Base-by-base conservation (phyloP, 2,113 vertebrate species). In the Hippocampus mohnikei region DNA sequence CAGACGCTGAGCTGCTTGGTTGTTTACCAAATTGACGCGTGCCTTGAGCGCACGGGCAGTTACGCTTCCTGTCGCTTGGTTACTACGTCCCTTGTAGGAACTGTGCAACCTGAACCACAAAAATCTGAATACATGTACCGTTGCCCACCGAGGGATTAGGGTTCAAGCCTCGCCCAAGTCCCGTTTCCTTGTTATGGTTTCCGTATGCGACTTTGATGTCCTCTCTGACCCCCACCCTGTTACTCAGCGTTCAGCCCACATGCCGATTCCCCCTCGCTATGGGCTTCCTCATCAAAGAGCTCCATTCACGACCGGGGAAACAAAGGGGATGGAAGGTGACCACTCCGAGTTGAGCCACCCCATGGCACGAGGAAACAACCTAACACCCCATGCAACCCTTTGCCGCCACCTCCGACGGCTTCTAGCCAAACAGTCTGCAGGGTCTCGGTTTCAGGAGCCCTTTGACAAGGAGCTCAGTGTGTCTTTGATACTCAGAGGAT, bases 271-370 rank as follows among this genome's bases (percentile, higher is more conserved):
- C 63, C 70, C 25, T 78, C 50, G 70, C 77, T 71, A 81, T 79
- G 74, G 83, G 87, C 81, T 81, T 67, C 82, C 65, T 69, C 68
- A 91, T 91, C 89, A 93, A 92, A 92, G 84, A 69, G 75, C 77
- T 69, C 77, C 80, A 89, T 93, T 93, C 86, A 91, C 75, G 77
- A 70, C 75, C 33, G 61, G 25, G 65, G 74, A 76, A 85, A 93
- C 91, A 93, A 92, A 89, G 87, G 85, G 79, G 86, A 91, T 67
- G 72, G 87, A 90, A 25, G 85, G 90, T 89, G 90, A 89, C 89
- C 77, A 88, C 80, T 88, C 85, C 69, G 75, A 74, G 73, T 82
- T 79, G 50, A 50, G 79, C 79, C 81, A 73, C 85, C 81, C 81
- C n/a, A 41, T 76, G 81, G 85, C 73, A 85, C 80, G 80, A 82